Conservation (phyloP, 2,113 vertebrate genomes). For the rabbit (Oryctolagus cuniculus) region DNA sequence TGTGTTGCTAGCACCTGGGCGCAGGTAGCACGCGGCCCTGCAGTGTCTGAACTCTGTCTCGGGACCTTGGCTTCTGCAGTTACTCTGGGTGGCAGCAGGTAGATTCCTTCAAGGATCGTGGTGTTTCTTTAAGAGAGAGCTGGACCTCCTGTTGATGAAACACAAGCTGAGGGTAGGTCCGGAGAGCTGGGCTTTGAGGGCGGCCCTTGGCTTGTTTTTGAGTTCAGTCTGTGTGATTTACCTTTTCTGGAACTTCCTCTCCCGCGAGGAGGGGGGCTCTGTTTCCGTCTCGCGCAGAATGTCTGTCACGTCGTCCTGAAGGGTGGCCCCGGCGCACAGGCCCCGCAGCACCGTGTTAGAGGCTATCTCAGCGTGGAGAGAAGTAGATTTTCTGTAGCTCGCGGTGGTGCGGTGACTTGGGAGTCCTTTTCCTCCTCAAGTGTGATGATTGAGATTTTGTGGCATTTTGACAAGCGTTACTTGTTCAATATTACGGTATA, state of each 20-base stretch:
- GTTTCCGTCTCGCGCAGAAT: constrained; percentile 36
- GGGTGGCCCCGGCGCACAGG: constrained; percentile 7
- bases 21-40: background rate
- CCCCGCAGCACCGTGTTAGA: background rate
- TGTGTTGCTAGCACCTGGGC: background rate
- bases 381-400: background rate
- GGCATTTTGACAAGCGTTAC: background rate
- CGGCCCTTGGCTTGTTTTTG: too few relatives aligned
- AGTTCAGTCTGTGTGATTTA: background rate
- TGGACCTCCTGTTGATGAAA: background rate
- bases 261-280: constrained; percentile 49
- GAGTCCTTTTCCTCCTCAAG: background rate
- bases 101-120: background rate
- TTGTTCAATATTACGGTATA: background rate
- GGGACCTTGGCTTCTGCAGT: background rate
- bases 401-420: background rate
- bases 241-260: background rate
- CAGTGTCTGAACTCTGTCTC: constrained; percentile 39
- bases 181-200: too few relatives aligned
- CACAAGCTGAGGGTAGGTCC: background rate
- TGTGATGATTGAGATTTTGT: constrained; percentile 23
- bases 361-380: background rate
- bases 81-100: background rate
- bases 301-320: constrained; percentile 39
- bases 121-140: background rate